phyloP scores from a whole-genome alignment of 2,888 invertebrate genomes.

The Drosophila demipolita region DNA sequence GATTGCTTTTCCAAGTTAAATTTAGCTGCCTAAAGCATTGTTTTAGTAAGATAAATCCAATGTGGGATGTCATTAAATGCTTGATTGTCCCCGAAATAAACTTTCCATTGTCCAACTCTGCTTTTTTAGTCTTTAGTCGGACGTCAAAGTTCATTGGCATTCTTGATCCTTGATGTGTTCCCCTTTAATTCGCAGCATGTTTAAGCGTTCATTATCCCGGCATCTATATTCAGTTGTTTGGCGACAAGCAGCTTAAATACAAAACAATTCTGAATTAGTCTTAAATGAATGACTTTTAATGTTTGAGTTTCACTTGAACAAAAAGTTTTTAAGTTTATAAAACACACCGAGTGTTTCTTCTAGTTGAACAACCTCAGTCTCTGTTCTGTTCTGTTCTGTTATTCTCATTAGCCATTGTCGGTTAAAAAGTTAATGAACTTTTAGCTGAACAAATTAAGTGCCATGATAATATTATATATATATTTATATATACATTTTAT shows the following conservation, averaged over 20 bases:
- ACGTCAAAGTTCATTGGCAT: constrained; percentile 51
- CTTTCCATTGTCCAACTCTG: not conserved
- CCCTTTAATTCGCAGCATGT: constrained; percentile 38
- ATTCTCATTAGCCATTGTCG: not conserved
- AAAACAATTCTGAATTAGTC: not conserved
- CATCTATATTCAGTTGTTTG: constrained; percentile 32
- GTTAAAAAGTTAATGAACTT: not conserved
- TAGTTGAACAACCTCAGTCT: not conserved
- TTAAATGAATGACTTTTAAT: constrained; percentile 12
- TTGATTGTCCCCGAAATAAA: constrained; percentile 1
- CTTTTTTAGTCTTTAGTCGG: not conserved
- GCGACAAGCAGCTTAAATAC: not conserved
- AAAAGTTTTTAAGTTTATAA: not conserved
- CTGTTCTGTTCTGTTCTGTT: constrained; percentile 1
- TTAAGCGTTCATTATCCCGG: constrained; percentile 59
- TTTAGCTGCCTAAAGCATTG: not conserved
- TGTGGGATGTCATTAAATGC: constrained; percentile 1
- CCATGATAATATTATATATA: too few species aligned
- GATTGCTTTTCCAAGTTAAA: not conserved
- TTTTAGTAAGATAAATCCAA: not conserved
- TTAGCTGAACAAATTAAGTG: not conserved
- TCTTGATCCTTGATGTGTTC: constrained; percentile 13
- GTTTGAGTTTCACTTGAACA: not conserved
- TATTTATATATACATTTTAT: too few species aligned
- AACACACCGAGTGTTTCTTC: not conserved